phyloP scores from a whole-genome alignment of 2,113 vertebrate genomes.

The Lasiurus borealis region DNA sequence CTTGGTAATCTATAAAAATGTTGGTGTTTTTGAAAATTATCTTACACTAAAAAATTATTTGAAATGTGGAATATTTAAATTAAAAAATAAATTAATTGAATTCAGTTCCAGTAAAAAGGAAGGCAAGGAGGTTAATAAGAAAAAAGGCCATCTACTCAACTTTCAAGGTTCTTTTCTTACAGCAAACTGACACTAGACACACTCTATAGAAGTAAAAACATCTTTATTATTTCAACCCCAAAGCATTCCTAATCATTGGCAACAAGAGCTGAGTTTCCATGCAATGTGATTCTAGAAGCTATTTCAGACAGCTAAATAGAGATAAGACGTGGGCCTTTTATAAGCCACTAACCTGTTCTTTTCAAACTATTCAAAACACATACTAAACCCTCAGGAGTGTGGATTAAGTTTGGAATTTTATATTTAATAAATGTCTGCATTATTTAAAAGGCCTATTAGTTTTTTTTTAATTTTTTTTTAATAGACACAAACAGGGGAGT shows the following conservation, averaged over 20 bases:
- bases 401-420: conserved; percentile 52
- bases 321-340: conserved; percentile 28
- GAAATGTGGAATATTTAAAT: conserved; percentile 33
- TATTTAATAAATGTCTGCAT: conserved; percentile 54
- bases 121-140: background rate
- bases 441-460: conserved; percentile 2
- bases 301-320: conserved; percentile 37
- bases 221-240: conserved; percentile 18
- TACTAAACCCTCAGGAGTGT: background rate
- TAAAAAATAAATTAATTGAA: conserved; percentile 5
- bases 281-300: conserved; percentile 8
- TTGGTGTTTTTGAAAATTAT: background rate
- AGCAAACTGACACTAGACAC: background rate
- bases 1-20: background rate
- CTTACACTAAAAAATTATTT: conserved; percentile 3
- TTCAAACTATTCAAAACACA: conserved; percentile 38
- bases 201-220: background rate
- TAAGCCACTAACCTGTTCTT: conserved; percentile 43
- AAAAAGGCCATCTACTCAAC: background rate
- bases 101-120: background rate
- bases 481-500: conserved; percentile 7
- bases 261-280: conserved; percentile 39
- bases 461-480: conserved; percentile 8
- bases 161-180: background rate
- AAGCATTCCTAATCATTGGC: conserved; percentile 56